Percentiles rank a stretch among this genome's conserved stretches.
phyloP scores from a whole-genome alignment of 2,113 vertebrate species.

The Elaphurus davidianus region DNA sequence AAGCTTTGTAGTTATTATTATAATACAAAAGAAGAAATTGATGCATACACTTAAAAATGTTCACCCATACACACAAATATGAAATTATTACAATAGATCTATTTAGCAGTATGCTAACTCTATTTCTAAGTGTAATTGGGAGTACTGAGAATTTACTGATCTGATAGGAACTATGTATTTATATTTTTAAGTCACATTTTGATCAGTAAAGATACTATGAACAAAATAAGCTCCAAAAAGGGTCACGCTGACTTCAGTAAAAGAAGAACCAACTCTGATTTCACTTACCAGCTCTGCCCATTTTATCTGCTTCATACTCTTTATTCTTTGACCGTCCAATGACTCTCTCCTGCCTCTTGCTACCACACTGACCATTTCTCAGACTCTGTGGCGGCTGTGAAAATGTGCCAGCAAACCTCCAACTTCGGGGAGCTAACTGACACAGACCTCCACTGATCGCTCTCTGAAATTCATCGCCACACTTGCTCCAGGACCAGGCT shows the following conservation, averaged over 20 bases:
- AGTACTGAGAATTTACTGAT: not conserved
- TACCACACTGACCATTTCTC: not conserved
- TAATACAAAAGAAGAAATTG: not conserved
- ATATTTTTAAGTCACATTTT: not conserved
- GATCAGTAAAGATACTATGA: not conserved
- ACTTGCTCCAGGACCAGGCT: not conserved
- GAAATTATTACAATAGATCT: not conserved
- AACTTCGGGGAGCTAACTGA: too few species aligned
- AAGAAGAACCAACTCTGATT: not conserved
- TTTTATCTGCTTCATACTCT: not conserved
- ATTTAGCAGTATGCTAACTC: not conserved
- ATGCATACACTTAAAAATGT: not conserved
- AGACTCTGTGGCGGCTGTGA: not conserved
- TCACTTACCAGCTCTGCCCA: not conserved
- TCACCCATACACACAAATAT: not conserved
- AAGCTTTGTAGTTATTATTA: not conserved
- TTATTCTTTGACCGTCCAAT: not conserved
- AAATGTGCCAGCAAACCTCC: not conserved
- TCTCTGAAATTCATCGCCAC: not conserved
- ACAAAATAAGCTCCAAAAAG: not conserved
- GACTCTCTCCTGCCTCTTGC: not conserved
- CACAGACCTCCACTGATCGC: accelerated
- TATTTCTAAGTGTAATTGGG: not conserved
- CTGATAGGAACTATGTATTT: not conserved
- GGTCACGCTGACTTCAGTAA: not conserved